Percentiles rank a stretch among this genome's conserved stretches.
Conservation (phyloP, 2,888 invertebrate species). For the Smittia sp. region DNA sequence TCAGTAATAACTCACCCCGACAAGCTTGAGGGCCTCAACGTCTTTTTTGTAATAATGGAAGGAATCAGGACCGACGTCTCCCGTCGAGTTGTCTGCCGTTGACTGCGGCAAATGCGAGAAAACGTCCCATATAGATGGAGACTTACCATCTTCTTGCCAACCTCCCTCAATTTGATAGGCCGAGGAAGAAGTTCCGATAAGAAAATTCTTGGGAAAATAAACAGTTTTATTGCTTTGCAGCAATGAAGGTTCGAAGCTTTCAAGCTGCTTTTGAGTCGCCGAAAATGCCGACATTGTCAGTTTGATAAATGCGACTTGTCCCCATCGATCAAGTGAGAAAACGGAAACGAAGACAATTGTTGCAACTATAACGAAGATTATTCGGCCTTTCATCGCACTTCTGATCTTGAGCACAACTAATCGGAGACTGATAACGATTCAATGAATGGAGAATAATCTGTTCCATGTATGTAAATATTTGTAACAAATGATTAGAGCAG, state of each 20-base stretch:
- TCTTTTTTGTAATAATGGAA: slow-evolving; percentile 62
- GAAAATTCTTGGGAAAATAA: slow-evolving; percentile 41
- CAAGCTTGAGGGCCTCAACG: slow-evolving; percentile 55
- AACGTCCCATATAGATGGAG: slow-evolving; percentile 64
- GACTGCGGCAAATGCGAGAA: slow-evolving; percentile 53
- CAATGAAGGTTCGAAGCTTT: background rate
- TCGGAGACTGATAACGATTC: too few relatives aligned
- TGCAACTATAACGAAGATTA: background rate
- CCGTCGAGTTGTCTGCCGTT: slow-evolving; percentile 57
- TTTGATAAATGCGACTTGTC: background rate
- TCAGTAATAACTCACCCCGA: slow-evolving; percentile 52
- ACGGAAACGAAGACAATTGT: background rate
- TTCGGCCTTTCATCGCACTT: background rate
- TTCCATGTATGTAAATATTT: too few relatives aligned
- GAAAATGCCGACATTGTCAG: background rate
- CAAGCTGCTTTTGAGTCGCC: background rate
- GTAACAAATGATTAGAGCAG: too few relatives aligned
- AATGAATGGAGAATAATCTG: too few relatives aligned
- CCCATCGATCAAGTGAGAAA: background rate
- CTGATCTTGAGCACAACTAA: too few relatives aligned
- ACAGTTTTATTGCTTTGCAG: background rate
- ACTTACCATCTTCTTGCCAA: slow-evolving; percentile 62
- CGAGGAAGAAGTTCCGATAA: slow-evolving; percentile 49
- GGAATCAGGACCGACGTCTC: slow-evolving; percentile 65
- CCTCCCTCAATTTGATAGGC: slow-evolving; percentile 64